Evolutionary conservation across 2,888 invertebrate species (phyloP), one percentile per base, ranked within the genome.

Genomic region (Tuberolachnus salignus): DNA sequence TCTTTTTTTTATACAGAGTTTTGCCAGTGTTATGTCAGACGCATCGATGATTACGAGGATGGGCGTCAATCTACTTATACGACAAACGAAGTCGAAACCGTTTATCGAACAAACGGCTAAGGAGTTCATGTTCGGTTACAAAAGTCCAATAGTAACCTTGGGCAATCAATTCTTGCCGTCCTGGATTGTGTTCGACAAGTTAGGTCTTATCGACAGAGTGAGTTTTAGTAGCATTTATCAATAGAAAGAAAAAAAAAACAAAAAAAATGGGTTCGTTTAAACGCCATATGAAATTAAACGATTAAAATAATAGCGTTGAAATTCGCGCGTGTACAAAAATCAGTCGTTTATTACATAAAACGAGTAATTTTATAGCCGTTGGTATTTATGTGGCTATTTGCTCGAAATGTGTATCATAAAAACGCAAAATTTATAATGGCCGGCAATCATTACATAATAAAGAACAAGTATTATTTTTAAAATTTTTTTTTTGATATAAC

Each of bases 51-150:
- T 94, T 82, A 89, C 91, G 0, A 88, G 91, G 8, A 86, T 92
- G 82, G 92, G 90, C 0, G 85, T 94, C 13, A 93, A 93, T 85
- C 86, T 91, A 59, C 84, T 94, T 2, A 91, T 94, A 70, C 84
- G 88, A 1, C 87, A 91, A 80, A 91, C 92, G 0, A 88, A 91
- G 51, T 88, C 91, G 3, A 87, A 90, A 82, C 93, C 94, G 0
- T 87, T 95, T 23, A 90, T 92, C 4, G 86, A 88, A 84, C 93
- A 94, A 91, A 93, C 94, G 0, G 94, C 95, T 0, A 89, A 86
- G 81, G 94, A 95, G 85, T 94, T 95, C 85, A 93, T 95, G 93
- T 95, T 95, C 87, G 94, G 94, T 0, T 94, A 93, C 86, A 87
- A 91, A 82, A 92, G 93, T n/a, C 87, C 92, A 3, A 87, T 95